Evolutionary conservation across 1,140 invertebrate species (phyloP).

Genomic region (Drosophila pectinifera): DNA sequence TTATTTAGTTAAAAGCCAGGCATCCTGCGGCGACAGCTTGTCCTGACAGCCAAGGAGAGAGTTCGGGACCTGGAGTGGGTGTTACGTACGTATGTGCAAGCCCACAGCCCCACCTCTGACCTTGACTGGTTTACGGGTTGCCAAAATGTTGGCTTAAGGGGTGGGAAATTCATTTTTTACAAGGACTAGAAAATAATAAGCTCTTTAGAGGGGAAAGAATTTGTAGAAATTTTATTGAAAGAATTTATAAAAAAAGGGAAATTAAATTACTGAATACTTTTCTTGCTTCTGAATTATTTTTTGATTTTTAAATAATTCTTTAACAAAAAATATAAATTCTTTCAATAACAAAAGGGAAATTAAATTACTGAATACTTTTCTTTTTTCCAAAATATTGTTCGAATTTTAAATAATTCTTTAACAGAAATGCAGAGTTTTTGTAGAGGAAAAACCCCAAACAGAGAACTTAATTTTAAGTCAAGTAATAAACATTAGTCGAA

Average conservation of each 20-base stretch:
- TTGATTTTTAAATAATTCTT: no score
- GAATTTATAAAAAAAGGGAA: no score
- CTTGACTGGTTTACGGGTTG: slow-evolving; percentile 24
- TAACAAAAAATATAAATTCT: no score
- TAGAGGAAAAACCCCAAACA: no score
- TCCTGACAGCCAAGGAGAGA: slow-evolving; percentile 15
- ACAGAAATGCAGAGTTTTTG: no score
- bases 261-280: no score
- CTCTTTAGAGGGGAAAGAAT: not conserved
- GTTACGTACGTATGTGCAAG: slow-evolving; percentile 3
- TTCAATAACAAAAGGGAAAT: no score
- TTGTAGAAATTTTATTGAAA: no score
- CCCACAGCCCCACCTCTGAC: slow-evolving; percentile 18
- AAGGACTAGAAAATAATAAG: not conserved
- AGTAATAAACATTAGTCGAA: not conserved
- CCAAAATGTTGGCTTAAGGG: slow-evolving; percentile 9
- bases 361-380: no score
- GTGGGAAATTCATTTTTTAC: slow-evolving; percentile 4
- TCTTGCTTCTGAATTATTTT: no score
- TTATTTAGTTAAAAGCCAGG: slow-evolving; percentile 21
- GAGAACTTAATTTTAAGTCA: rapidly evolving
- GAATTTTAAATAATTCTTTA: no score
- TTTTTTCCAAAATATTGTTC: no score
- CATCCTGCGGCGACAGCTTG: slow-evolving; percentile 20
- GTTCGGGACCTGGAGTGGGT: slow-evolving; percentile 2